Evolutionary conservation across 2,113 vertebrate species (phyloP).

Genomic region (Gymnobelideus leadbeateri): DNA sequence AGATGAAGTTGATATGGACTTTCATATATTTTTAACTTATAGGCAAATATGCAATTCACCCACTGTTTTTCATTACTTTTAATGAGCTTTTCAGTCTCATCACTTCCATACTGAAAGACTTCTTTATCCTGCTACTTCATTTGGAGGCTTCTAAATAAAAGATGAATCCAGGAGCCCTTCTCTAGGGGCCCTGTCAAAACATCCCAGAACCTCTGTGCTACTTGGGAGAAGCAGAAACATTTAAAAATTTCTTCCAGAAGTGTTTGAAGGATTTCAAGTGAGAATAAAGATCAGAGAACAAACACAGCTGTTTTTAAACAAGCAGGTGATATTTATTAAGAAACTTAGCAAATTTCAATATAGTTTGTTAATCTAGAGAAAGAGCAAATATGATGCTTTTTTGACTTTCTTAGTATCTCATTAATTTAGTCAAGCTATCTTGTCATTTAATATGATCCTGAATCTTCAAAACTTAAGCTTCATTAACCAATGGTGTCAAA

Average conservation of each 20-base stretch:
- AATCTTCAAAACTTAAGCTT: too few species aligned
- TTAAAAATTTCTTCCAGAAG: constrained; percentile 1
- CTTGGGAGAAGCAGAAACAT: background rate
- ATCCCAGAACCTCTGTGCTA: background rate
- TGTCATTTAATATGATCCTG: background rate
- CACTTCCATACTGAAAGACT: constrained; percentile 20
- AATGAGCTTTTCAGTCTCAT: constrained; percentile 19
- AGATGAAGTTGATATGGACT: constrained; percentile 7
- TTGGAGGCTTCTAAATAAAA: background rate
- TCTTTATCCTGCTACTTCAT: constrained; percentile 20
- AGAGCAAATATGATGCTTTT: background rate
- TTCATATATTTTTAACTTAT: constrained; percentile 12
- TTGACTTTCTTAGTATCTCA: background rate
- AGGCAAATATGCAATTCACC: background rate
- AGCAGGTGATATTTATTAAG: background rate
- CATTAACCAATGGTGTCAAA: background rate
- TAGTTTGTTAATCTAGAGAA: background rate
- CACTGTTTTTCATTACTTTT: background rate
- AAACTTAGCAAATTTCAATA: background rate
- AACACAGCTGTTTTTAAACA: background rate
- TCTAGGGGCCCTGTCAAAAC: background rate
- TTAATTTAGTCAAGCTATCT: background rate
- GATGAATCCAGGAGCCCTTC: background rate
- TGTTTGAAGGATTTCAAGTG: constrained; percentile 20
- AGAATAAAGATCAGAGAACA: background rate